Evolutionary conservation across 2,888 invertebrate species (phyloP).

Genomic region (Leptarthrus brevirostris): DNA sequence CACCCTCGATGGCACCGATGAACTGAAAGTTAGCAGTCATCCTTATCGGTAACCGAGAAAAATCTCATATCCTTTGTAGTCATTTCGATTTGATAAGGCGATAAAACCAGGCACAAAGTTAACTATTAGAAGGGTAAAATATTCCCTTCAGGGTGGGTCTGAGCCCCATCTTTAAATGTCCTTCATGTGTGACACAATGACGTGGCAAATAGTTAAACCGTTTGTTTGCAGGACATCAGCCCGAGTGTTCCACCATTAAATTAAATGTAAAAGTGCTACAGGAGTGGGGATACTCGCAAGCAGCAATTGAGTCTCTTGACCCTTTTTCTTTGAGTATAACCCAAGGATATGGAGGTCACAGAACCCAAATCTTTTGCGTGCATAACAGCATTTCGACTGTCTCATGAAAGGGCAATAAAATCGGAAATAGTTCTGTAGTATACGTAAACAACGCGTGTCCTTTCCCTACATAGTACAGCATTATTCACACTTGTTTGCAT

Average conservation of each 20-base stretch:
- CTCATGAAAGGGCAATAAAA: constrained; percentile 54
- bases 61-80: constrained; percentile 51
- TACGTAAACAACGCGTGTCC: constrained; percentile 47
- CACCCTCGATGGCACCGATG: constrained; percentile 16
- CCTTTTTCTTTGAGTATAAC: constrained; percentile 39
- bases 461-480: constrained; percentile 26
- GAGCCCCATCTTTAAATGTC: constrained; percentile 18
- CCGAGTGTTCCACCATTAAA: constrained; percentile 53
- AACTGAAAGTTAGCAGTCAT: constrained; percentile 40
- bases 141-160: constrained; percentile 32
- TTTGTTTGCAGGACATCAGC: constrained; percentile 54
- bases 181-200: constrained; percentile 53
- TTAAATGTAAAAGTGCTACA: constrained; percentile 49
- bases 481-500: constrained; percentile 43
- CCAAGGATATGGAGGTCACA: constrained; percentile 33
- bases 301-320: constrained; percentile 50
- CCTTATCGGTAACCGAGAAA: constrained; percentile 47
- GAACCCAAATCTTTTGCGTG: constrained; percentile 44
- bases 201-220: constrained; percentile 54
- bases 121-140: constrained; percentile 47
- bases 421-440: constrained; percentile 54
- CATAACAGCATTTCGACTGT: constrained; percentile 47
- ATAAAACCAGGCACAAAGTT: constrained; percentile 45
- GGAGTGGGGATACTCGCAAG: constrained; percentile 45
- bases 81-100: constrained; percentile 52